These are phyloP conservation scores for Paraplagusia blochii DNA, from an alignment of 2,113 vertebrate species.

Conservation along the genomic window DNA sequence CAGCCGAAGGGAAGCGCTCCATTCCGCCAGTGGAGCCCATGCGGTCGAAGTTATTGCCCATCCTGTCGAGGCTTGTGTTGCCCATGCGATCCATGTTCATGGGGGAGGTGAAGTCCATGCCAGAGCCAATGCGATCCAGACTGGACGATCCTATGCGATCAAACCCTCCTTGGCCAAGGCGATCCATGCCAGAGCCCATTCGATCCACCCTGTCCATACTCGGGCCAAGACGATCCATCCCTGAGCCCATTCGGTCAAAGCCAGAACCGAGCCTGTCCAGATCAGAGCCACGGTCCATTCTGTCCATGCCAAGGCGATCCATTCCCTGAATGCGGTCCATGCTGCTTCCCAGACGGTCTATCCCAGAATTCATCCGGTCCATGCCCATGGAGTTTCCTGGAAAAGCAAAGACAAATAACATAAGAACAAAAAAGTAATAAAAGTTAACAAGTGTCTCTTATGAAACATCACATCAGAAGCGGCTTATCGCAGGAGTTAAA, in stretches of 20 bases:
- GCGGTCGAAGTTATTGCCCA: conserved; percentile 70
- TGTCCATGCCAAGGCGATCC: conserved; percentile 86
- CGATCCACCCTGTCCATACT: conserved; percentile 90
- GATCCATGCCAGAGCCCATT: conserved; percentile 86
- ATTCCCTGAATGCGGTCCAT: conserved; percentile 86
- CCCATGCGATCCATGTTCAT: conserved; percentile 79
- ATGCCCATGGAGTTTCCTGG: conserved; percentile 78
- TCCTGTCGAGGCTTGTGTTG: conserved; percentile 70
- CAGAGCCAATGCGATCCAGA: conserved; percentile 85
- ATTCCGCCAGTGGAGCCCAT: conserved; percentile 70
- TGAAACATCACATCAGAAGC: neutral
- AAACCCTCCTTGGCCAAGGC: conserved; percentile 81
- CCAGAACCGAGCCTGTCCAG: conserved; percentile 86
- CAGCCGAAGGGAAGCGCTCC: conserved; percentile 74
- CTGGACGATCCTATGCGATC: conserved; percentile 84
- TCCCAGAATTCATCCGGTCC: conserved; percentile 84
- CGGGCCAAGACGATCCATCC: conserved; percentile 87
- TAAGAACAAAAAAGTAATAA: neutral
- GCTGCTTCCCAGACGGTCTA: conserved; percentile 81
- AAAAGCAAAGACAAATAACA: neutral
- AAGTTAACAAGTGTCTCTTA: neutral
- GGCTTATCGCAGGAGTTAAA: neutral
- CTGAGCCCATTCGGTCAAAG: conserved; percentile 86
- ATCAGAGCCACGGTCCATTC: conserved; percentile 86
- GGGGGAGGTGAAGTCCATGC: conserved; percentile 71